These are phyloP conservation scores for Nannobrachium achirus DNA, from an alignment of 2,113 vertebrate genomes.

Conservation along the genomic window DNA sequence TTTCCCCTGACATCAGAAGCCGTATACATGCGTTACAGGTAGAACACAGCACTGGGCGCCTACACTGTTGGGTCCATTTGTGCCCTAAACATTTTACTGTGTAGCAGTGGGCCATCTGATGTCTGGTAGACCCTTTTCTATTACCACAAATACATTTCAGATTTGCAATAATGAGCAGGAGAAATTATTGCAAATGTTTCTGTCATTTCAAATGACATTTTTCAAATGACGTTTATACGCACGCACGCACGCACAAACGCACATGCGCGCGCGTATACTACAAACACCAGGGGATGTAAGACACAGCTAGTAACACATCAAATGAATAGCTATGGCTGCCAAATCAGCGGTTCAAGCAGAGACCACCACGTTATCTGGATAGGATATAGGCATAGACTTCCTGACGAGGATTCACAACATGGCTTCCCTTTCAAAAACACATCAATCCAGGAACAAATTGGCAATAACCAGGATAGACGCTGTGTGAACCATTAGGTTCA, in stretches of 20 bases:
- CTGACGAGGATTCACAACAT: conserved; percentile 43
- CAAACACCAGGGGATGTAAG: conserved; percentile 42
- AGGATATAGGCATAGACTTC: conserved; percentile 34
- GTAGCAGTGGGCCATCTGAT: no score
- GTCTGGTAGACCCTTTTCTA: no score
- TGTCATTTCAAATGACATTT: conserved; percentile 1
- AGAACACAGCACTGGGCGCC: no score
- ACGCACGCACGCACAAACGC: not conserved
- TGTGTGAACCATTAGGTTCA: conserved; percentile 57
- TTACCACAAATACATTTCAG: no score
- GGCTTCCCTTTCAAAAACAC: conserved; percentile 65
- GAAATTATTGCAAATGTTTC: no score
- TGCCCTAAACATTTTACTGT: no score
- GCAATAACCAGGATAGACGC: conserved; percentile 67
- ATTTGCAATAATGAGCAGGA: no score
- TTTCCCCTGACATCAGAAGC: no score
- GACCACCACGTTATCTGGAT: conserved; percentile 36
- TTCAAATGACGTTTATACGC: no score
- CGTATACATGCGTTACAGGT: no score
- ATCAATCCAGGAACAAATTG: conserved; percentile 58
- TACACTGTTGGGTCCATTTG: no score
- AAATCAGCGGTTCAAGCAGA: conserved; percentile 46
- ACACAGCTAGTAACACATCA: conserved; percentile 66
- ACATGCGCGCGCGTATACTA: not conserved
- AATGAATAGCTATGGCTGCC: conserved; percentile 60